Conservation (phyloP, 2,797 vertebrate genomes). For the Myotis daubentonii region DNA sequence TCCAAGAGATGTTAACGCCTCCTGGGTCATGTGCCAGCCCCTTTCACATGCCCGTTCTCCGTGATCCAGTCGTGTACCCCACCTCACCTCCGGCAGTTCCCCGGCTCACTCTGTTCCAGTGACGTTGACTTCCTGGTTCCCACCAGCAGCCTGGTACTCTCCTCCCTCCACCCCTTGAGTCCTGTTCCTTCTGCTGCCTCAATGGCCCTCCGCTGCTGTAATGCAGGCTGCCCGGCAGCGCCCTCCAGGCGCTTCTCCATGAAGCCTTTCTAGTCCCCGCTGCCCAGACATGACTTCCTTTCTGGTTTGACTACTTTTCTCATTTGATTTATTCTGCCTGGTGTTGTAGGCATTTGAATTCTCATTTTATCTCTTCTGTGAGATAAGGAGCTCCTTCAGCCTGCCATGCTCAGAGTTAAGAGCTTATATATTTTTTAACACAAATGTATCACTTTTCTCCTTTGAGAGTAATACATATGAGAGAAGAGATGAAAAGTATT, state of each 20-base stretch:
- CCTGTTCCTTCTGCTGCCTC: neutral
- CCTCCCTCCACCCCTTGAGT: neutral
- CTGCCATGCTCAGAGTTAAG: neutral
- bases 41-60: neutral
- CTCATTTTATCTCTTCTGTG: neutral
- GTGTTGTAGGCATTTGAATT: neutral
- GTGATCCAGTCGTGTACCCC: neutral
- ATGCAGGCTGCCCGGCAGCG: accelerated
- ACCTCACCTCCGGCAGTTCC: no score
- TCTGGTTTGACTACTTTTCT: neutral
- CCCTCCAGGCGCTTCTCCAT: accelerated
- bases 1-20: neutral
- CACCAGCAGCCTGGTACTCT: neutral
- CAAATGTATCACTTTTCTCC: neutral
- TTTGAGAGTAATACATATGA: neutral
- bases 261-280: neutral
- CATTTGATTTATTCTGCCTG: neutral
- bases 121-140: accelerated
- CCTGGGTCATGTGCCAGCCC: neutral
- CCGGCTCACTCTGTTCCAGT: accelerated
- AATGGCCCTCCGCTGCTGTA: neutral
- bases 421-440: neutral
- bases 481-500: neutral
- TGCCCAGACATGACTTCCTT: neutral
- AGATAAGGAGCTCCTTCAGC: neutral